Evolutionary conservation across 2,888 invertebrate genomes (phyloP).

Genomic region (Ashinkailepas kermadecensis): DNA sequence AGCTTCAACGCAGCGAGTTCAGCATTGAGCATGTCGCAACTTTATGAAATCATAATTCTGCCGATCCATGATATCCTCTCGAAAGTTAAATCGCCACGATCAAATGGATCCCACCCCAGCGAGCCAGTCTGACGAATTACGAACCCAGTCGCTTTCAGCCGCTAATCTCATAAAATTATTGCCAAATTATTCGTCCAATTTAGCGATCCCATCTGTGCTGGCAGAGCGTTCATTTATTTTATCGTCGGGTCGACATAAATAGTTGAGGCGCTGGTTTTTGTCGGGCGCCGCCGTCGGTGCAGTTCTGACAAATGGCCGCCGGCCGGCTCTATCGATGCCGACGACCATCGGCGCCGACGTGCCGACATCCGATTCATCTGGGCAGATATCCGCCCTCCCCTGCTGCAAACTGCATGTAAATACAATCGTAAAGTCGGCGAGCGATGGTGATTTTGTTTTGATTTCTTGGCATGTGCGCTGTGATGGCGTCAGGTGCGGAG

Average conservation of each 20-base stretch:
- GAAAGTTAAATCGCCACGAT: conserved; percentile 5
- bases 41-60: background rate
- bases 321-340: no score
- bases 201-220: conserved; percentile 17
- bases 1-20: no score
- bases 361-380: no score
- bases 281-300: background rate
- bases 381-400: no score
- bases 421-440: no score
- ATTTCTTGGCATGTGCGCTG: no score
- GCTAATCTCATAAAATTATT: conserved; percentile 17
- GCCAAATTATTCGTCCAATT: conserved; percentile 22
- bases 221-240: conserved; percentile 13
- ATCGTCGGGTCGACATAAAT: conserved; percentile 1
- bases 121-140: background rate
- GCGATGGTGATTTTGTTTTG: no score
- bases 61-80: background rate
- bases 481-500: no score
- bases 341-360: no score
- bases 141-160: conserved; percentile 1
- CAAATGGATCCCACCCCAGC: background rate
- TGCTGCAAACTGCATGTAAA: no score
- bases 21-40: no score
- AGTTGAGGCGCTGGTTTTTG: background rate
- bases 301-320: background rate